A percentile compares a stretch with the other conserved stretches of the same genome.
These are phyloP conservation scores for Osmerus mordax DNA, from an alignment of 2,113 vertebrate species.

Conservation along the genomic window DNA sequence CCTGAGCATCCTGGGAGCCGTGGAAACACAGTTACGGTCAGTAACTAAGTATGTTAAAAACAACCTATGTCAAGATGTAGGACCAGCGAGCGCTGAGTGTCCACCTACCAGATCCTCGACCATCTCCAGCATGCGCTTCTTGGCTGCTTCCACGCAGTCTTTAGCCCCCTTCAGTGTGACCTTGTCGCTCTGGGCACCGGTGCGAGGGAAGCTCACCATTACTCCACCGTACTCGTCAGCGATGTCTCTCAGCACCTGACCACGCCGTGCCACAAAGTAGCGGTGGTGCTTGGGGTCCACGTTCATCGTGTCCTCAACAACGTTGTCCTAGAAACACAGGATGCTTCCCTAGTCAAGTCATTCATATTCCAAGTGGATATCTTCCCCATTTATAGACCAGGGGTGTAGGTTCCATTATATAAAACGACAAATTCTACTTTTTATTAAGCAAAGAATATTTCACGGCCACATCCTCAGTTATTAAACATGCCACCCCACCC, in stretches of 20 bases:
- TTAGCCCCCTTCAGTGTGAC: conserved; percentile 96
- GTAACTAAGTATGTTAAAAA: neutral
- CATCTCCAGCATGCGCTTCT: conserved; percentile 94
- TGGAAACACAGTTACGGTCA: neutral
- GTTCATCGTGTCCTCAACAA: conserved; percentile 89
- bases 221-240: conserved; percentile 95
- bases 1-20: conserved; percentile 86
- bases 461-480: too few species aligned
- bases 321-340: conserved; percentile 78
- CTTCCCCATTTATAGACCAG: too few species aligned
- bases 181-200: conserved; percentile 85
- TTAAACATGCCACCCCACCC: too few species aligned
- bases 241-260: conserved; percentile 91
- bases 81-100: neutral
- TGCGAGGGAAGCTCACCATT: conserved; percentile 97
- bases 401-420: too few species aligned
- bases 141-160: conserved; percentile 96
- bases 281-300: conserved; percentile 95
- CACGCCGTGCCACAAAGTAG: conserved; percentile 91
- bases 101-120: conserved; percentile 88
- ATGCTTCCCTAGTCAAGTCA: neutral
- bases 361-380: neutral
- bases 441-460: too few species aligned
- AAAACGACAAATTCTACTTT: too few species aligned
- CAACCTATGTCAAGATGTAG: neutral